Base-by-base conservation (phyloP, 2,888 invertebrate genomes). In the Agrypnus murinus region DNA sequence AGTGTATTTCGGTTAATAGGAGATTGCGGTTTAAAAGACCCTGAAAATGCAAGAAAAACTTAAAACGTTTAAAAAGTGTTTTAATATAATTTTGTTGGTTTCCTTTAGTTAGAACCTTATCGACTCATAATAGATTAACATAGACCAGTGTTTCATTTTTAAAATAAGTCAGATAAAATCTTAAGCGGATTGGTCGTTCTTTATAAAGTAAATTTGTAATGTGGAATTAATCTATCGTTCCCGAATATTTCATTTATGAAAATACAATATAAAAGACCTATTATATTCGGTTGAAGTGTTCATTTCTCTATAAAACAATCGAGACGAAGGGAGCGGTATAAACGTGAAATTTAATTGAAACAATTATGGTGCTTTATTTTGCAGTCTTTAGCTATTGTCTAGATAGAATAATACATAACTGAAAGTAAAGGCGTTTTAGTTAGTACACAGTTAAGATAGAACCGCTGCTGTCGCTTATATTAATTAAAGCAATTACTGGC, bases 301-400 rank as follows among this genome's bases (percentile, higher is more conserved):
- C 40, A 40, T 40, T 53, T 55, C 40, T 65, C 43, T 57, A 4
- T 25, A 25, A 69, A 64, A 69, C 53, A 60, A 62, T 32, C 12
- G 12, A 62, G 67, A 57, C 25, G 43, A 55, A 63, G 63, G 69
- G 48, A 68, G 69, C 31, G 58, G 15, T 31, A 14, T 57, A 43
- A 59, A 64, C 65, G 59, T 14, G 59, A 59, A 65, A 69, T 65
- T 25, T 69, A 69, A 69, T 69, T 69, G 69, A 65, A 69, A 69
- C 64, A 69, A 69, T 69, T 69, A 65, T 38, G 25, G 5, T 25
- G 65, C 36, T 58, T 65, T 58, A 65, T 45, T 65, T 65, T 66
- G 50, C 43, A 48, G 58, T 36, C 25, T 25, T 38, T 25, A 31
- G 36, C 66, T 59, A 25, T 66, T 66, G 59, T 57, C 58, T 66